Evolutionary conservation across 2,797 vertebrate genomes (phyloP), one percentile per base, ranked within the genome.

Genomic region (Anolis apletophallus): DNA sequence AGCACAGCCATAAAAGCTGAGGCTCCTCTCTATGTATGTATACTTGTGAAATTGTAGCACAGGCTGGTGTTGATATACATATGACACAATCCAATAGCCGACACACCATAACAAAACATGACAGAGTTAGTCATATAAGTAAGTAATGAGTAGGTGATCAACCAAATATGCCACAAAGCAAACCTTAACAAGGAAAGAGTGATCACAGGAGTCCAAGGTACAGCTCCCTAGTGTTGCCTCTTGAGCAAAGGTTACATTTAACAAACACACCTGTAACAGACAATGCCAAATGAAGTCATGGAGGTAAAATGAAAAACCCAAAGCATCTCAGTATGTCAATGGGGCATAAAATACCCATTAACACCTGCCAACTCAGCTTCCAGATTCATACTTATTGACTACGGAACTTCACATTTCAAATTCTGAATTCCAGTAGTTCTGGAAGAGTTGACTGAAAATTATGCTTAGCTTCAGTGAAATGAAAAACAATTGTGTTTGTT

Each of bases 201-300:
- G 14, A 77, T 55, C 10, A 68, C 6, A 8, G 13, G 26, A 79
- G 26, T 85, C 68, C 67, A 71, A 79, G 46, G 61, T 69, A 8
- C 23, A 68, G 17, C 13, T 29, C 12, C 10, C 46, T 69, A 52
- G 10, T 46, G n/a, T 5, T 69, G 1, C 14, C 19, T 77, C 19
- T 55, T 29, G 52, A 85, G 12, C 64, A 85, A 57, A 76, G 32
- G 46, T 77, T 76, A 55, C n/a, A 26, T 84, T 84, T 68, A 84
- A 85, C 6, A 57, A 36, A 55, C 52, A 83, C 34, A 21, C 34
- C 54, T 26, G 12, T 3, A 57, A 64, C n/a, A n/a, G n/a, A n/a
- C n/a, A n/a, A 26, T 26, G 19, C 32, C 8, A 40, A 57, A 72
- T 29, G n/a, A 72, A 72, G 81, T 19, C 52, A 29, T 32, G 11